These are phyloP conservation scores for Clarias batrachus DNA, from an alignment of 2,113 vertebrate genomes.

Conservation along the genomic window DNA sequence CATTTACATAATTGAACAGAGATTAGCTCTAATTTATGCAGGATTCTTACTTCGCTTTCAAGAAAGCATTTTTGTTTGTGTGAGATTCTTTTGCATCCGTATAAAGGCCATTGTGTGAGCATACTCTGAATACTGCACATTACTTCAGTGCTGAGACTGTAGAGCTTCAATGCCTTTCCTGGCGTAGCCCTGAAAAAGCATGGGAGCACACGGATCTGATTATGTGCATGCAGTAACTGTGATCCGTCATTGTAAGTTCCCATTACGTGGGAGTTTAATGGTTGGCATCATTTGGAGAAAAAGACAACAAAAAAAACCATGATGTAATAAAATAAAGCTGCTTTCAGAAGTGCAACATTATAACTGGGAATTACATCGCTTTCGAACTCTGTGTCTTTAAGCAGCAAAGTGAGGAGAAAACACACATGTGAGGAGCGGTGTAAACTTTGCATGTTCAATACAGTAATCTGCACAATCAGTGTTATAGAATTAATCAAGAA, in stretches of 20 bases:
- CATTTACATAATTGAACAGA: slow-evolving; percentile 71
- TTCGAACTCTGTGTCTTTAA: not conserved
- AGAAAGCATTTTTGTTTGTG: slow-evolving; percentile 58
- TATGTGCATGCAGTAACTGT: not conserved
- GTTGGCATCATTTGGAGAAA: not conserved
- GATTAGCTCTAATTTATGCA: slow-evolving; percentile 66
- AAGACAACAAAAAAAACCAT: not conserved
- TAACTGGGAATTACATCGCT: not conserved
- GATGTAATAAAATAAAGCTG: not conserved
- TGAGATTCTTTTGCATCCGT: slow-evolving; percentile 56
- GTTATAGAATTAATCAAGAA: too few relatives aligned
- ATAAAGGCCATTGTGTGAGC: slow-evolving; percentile 50
- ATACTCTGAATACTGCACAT: not conserved
- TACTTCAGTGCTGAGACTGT: not conserved
- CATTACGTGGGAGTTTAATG: not conserved
- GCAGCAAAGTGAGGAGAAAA: not conserved
- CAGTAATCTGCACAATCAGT: too few relatives aligned
- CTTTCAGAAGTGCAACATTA: not conserved
- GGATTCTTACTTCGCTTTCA: slow-evolving; percentile 66
- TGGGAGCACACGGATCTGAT: not conserved
- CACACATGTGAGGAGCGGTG: too few relatives aligned
- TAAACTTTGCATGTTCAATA: too few relatives aligned
- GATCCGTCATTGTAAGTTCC: not conserved
- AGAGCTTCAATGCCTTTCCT: not conserved
- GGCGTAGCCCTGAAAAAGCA: not conserved